Evolutionary conservation across 2,888 invertebrate species (phyloP).

Genomic region (Eristalinus sepulchralis): DNA sequence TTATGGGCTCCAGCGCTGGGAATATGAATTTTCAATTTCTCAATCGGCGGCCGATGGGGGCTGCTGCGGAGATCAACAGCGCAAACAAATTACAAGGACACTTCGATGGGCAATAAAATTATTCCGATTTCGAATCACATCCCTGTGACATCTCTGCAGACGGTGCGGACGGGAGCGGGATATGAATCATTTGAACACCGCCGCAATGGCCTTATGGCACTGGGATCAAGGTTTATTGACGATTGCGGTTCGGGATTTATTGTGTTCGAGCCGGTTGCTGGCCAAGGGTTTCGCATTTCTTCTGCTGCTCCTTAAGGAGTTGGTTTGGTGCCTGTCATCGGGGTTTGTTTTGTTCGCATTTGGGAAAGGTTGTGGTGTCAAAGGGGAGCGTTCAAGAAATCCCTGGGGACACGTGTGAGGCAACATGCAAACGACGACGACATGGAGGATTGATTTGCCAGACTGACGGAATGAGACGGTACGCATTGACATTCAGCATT

Average conservation of each 20-base stretch:
- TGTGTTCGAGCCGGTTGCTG: neutral
- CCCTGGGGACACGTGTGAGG: neutral
- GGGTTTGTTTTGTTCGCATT: neutral
- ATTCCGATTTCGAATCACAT: slow-evolving; percentile 35
- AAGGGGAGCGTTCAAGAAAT: neutral
- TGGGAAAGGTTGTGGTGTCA: neutral
- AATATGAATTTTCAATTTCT: slow-evolving; percentile 66
- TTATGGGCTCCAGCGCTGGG: slow-evolving; percentile 55
- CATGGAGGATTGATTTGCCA: too few relatives aligned
- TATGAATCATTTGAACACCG: neutral
- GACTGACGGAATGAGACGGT: too few relatives aligned
- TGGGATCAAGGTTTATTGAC: slow-evolving; percentile 3
- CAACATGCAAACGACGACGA: too few relatives aligned
- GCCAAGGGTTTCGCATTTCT: neutral
- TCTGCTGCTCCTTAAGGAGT: neutral
- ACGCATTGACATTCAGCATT: too few relatives aligned
- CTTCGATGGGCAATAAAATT: slow-evolving; percentile 44
- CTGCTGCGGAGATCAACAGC: neutral
- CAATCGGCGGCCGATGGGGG: neutral
- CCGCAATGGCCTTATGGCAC: neutral
- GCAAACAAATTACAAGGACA: slow-evolving; percentile 57
- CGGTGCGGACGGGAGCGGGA: neutral
- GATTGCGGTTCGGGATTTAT: slow-evolving; percentile 3
- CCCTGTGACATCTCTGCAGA: neutral
- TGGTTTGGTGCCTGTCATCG: neutral